A percentile compares a stretch with the other conserved stretches of the same genome.
Evolutionary conservation across 2,113 vertebrate species (phyloP).

Genomic region (Felis catus): DNA sequence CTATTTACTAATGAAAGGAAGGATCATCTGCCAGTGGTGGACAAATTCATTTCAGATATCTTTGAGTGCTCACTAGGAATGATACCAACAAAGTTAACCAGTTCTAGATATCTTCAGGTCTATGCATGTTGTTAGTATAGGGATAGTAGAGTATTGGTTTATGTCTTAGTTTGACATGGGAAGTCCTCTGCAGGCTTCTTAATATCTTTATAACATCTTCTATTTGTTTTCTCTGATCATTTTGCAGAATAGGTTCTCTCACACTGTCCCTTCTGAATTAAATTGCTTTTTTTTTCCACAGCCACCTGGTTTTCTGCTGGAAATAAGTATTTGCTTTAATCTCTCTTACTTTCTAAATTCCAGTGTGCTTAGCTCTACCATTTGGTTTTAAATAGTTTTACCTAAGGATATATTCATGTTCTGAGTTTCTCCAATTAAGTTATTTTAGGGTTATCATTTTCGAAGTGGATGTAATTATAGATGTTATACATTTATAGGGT

Average conservation of each 20-base stretch:
- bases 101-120: not conserved
- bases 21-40: not conserved
- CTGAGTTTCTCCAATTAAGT: not conserved
- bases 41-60: not conserved
- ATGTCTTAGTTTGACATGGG: slow-evolving; percentile 6
- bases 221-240: not conserved
- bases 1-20: not conserved
- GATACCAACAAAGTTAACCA: not conserved
- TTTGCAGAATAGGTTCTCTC: not conserved
- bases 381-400: not conserved
- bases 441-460: not conserved
- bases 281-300: not conserved
- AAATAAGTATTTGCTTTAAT: not conserved
- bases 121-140: not conserved
- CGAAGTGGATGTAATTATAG: not conserved
- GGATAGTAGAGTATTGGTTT: not conserved
- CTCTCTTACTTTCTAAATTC: not conserved
- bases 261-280: not conserved
- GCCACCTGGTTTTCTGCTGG: not conserved
- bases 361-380: not conserved
- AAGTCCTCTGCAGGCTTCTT: not conserved
- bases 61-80: not conserved
- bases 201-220: not conserved
- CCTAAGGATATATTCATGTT: not conserved
- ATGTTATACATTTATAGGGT: not conserved